Conservation (phyloP, 2,797 vertebrate species). For the Gymnothorax reevesii region DNA sequence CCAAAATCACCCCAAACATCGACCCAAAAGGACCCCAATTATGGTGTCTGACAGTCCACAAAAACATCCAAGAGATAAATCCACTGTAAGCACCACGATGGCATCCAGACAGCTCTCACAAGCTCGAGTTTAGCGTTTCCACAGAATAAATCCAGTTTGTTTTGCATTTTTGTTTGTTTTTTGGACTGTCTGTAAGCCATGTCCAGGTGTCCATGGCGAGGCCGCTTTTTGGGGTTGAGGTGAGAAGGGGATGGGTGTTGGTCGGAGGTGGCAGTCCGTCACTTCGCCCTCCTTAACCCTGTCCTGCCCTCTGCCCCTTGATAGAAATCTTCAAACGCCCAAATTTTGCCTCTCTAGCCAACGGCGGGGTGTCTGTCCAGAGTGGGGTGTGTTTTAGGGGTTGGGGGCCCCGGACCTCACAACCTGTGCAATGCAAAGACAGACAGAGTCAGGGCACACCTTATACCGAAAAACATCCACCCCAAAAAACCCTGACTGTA, state of each 20-base stretch:
- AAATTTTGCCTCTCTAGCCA: conserved; percentile 70
- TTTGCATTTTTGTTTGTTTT: conserved; percentile 1
- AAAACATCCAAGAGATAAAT: not conserved
- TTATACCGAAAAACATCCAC: not conserved
- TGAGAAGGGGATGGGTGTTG: conserved; percentile 25
- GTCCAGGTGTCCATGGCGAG: conserved; percentile 43
- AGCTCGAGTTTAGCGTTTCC: not conserved
- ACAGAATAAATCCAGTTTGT: conserved; percentile 40
- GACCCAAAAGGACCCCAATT: not conserved
- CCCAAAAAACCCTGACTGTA: not conserved
- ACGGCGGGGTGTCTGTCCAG: conserved; percentile 61
- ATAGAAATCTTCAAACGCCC: conserved; percentile 62
- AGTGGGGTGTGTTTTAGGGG: conserved; percentile 60
- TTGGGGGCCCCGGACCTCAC: conserved; percentile 72
- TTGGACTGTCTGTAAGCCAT: conserved; percentile 45
- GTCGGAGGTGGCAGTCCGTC: conserved; percentile 46
- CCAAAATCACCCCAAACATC: not conserved
- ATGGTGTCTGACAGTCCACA: not conserved
- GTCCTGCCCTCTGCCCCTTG: not conserved
- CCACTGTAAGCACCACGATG: not conserved
- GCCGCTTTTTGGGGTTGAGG: conserved; percentile 59
- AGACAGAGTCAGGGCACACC: conserved; percentile 78
- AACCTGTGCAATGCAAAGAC: conserved; percentile 85
- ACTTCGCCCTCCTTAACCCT: conserved; percentile 54
- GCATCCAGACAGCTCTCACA: not conserved